phyloP scores from a whole-genome alignment of 2,797 vertebrate species.

The Sebastes vulpes region DNA sequence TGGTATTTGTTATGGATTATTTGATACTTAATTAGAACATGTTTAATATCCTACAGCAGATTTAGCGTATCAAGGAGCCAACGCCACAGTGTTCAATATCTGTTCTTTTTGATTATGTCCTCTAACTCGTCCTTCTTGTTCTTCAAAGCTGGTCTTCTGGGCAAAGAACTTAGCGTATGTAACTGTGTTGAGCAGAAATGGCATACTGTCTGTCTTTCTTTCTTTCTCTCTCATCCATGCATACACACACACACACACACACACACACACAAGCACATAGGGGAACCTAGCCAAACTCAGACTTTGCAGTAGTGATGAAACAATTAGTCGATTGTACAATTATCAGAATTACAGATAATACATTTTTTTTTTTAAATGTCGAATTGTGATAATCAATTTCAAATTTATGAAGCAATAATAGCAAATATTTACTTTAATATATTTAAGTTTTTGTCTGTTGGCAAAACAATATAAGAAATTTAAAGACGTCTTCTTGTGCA shows the following conservation, averaged over 20 bases:
- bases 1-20: conserved; percentile 15
- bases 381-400: background rate
- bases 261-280: no score
- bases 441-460: no score
- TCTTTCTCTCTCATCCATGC: background rate
- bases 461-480: rapidly evolving
- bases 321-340: background rate
- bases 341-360: background rate
- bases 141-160: conserved; percentile 12
- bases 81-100: background rate
- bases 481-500: no score
- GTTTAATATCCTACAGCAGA: background rate
- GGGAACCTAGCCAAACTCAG: background rate
- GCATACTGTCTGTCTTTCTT: background rate
- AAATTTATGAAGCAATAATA: background rate
- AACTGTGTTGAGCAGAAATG: background rate
- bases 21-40: conserved; percentile 19
- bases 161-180: background rate
- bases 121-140: conserved; percentile 23
- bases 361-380: no score
- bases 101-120: conserved; percentile 5
- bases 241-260: background rate
- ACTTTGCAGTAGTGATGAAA: background rate
- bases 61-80: conserved; percentile 6
- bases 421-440: no score